phyloP scores from a whole-genome alignment of 2,113 vertebrate species.

The Labeo rohita region DNA sequence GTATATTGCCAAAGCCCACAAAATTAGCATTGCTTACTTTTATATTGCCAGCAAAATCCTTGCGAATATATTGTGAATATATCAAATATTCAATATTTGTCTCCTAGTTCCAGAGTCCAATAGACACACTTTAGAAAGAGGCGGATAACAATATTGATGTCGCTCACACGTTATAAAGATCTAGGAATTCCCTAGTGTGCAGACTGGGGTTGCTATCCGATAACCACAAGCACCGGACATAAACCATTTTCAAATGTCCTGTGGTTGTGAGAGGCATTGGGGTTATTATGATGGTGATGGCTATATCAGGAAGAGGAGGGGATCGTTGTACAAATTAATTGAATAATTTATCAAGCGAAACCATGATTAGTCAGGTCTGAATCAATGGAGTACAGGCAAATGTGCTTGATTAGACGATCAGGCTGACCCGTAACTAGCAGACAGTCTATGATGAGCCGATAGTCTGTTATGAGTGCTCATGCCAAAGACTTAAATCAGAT shows the following conservation, averaged over 20 bases:
- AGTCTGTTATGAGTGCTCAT: slow-evolving; percentile 12
- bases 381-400: slow-evolving; percentile 42
- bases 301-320: slow-evolving; percentile 16
- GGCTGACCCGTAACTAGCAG: slow-evolving; percentile 25
- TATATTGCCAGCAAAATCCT: neutral
- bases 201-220: neutral
- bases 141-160: slow-evolving; percentile 19
- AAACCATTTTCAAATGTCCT: slow-evolving; percentile 31
- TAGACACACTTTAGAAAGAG: neutral
- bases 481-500: slow-evolving; percentile 13
- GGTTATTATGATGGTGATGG: slow-evolving; percentile 38
- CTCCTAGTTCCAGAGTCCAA: neutral
- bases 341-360: slow-evolving; percentile 52
- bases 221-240: slow-evolving; percentile 41
- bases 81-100: neutral
- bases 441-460: slow-evolving; percentile 24
- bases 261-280: slow-evolving; percentile 8
- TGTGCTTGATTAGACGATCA: slow-evolving; percentile 37
- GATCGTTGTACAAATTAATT: slow-evolving; percentile 40
- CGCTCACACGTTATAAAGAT: slow-evolving; percentile 25
- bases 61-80: neutral
- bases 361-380: slow-evolving; percentile 42
- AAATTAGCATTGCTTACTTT: neutral
- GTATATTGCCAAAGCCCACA: neutral
- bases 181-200: slow-evolving; percentile 15